Percentiles rank a stretch among this genome's conserved stretches.
Evolutionary conservation across 2,113 vertebrate genomes (phyloP).

Genomic region (Phaethornis superciliosus): DNA sequence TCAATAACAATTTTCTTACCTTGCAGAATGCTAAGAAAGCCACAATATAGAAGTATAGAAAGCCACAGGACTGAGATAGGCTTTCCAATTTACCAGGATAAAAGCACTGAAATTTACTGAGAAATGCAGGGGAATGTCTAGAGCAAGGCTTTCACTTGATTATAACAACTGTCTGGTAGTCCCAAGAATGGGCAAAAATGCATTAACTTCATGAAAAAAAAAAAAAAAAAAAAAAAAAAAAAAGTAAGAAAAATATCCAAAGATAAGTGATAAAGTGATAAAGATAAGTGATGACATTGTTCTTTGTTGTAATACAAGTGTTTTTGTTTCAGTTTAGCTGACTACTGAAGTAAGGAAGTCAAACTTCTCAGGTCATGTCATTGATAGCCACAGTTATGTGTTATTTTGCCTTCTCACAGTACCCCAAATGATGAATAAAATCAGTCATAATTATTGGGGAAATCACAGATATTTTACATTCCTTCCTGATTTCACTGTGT

Average conservation of each 20-base stretch:
- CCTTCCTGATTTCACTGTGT: neutral
- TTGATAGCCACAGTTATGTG: neutral
- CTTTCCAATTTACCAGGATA: neutral
- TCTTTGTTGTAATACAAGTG: neutral
- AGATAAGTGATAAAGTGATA: neutral
- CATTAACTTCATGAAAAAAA: neutral
- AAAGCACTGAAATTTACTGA: neutral
- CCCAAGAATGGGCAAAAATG: neutral
- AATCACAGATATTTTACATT: neutral
- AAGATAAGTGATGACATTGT: neutral
- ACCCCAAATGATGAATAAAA: neutral
- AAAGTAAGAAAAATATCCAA: neutral
- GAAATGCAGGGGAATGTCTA: neutral
- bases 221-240: neutral
- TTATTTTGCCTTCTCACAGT: neutral
- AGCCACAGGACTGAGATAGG: neutral
- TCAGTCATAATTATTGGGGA: neutral
- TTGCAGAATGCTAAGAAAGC: neutral
- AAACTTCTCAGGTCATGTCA: neutral
- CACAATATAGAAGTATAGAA: neutral
- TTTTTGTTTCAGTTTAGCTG: neutral
- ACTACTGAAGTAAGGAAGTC: rapidly evolving
- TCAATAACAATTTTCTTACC: neutral
- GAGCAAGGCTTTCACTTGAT: neutral
- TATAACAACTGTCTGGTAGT: neutral